Evolutionary conservation across 2,113 vertebrate species (phyloP), one percentile per base, ranked within the genome.

Genomic region (Anarhynchus alexandrinus): DNA sequence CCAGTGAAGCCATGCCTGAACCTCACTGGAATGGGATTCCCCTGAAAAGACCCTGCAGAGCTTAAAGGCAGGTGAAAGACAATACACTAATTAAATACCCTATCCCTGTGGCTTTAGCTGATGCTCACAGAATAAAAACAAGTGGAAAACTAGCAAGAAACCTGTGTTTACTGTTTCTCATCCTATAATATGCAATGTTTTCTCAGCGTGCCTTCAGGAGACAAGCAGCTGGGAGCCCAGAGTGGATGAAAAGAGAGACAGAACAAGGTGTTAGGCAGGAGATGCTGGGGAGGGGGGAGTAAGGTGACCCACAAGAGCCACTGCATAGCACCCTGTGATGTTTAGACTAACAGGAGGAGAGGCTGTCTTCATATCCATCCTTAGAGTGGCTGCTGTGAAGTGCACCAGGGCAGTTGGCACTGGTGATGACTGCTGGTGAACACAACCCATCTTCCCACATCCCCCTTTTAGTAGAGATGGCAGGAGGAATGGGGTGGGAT

Each of bases 101-200:
- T 62, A 29, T 91, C 49, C 74, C 66, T 1, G 1, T 76, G 61
- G 70, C 49, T 96, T 85, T 61, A 85, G 84, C 52, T 61, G 36
- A 90, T 91, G 91, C 57, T 97, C 13, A 82, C 65, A 71, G 81
- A 95, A 90, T 95, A 88, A 93, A 96, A 95, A 93, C 43, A 82
- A 94, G 81, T 54, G 27, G 52, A 64, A 93, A 97, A 82, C 70
- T 79, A 96, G 83, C 40, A 89, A 91, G 84, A 95, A 85, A 79
- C 8, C 69, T 43, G 18, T 91, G 91, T 93, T 97, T 96, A 76
- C 93, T 2, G 0, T 90, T 93, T 79, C 84, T 91, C 43, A 42
- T 82, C 76, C 86, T 82, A 49, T 87, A 94, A 94, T 79, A 85
- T 45, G 73, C 78, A 65, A 65, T 87, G 87, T 96, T 97, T 96